A percentile compares a stretch with the other conserved stretches of the same genome.
Conservation (phyloP, 2,888 invertebrate genomes). For the Athalia circularis region DNA sequence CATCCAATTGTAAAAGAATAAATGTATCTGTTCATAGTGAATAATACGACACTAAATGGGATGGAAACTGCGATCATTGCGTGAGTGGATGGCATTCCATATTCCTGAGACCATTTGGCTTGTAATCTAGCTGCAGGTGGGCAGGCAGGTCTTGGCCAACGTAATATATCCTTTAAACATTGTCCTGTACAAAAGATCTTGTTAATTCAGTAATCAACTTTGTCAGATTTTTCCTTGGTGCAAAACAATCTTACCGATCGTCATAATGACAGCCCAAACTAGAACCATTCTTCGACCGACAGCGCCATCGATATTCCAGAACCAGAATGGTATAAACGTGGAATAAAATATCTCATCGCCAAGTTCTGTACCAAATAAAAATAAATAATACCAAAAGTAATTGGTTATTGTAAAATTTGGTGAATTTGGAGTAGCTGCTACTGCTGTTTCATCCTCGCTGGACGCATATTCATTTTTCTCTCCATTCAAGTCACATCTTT, state of each 20-base stretch:
- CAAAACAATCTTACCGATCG: conserved; percentile 79
- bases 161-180: conserved; percentile 90
- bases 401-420: conserved; percentile 79
- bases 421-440: conserved; percentile 70
- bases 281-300: conserved; percentile 89
- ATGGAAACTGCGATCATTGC: conserved; percentile 93
- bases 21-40: conserved; percentile 88
- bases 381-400: conserved; percentile 89
- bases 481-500: conserved; percentile 38
- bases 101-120: conserved; percentile 92
- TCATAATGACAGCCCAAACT: conserved; percentile 90
- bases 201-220: conserved; percentile 15
- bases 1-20: conserved; percentile 80
- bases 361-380: conserved; percentile 88
- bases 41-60: conserved; percentile 89
- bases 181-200: conserved; percentile 79
- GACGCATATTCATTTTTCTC: conserved; percentile 48
- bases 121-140: conserved; percentile 90
- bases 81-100: conserved; percentile 97
- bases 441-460: conserved; percentile 73
- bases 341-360: conserved; percentile 95
- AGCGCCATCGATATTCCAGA: conserved; percentile 94
- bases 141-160: conserved; percentile 89
- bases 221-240: neutral
- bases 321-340: conserved; percentile 94